Evolutionary conservation across 2,797 vertebrate genomes (phyloP).

Genomic region (Helicolenus hilgendorfi): DNA sequence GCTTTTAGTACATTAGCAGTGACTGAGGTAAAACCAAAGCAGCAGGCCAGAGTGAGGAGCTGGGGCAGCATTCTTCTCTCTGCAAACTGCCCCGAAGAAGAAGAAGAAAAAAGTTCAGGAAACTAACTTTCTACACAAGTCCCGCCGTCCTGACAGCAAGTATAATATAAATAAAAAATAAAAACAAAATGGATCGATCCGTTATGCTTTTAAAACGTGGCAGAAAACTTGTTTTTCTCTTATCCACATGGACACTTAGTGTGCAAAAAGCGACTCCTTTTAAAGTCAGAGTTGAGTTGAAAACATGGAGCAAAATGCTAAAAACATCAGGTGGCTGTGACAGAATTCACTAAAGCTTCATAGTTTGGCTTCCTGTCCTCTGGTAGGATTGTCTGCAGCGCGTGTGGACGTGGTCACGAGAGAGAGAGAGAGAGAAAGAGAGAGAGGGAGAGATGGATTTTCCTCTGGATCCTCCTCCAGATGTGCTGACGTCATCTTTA

Average conservation of each 20-base stretch:
- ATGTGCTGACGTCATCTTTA: conserved; percentile 71
- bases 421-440: conserved; percentile 26
- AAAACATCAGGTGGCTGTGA: conserved; percentile 9
- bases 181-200: conserved; percentile 2
- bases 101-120: neutral
- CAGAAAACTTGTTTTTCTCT: conserved; percentile 6
- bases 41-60: conserved; percentile 83
- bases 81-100: conserved; percentile 28
- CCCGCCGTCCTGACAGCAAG: conserved; percentile 13
- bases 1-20: conserved; percentile 80
- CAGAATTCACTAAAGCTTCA: conserved; percentile 47
- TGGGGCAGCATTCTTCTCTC: conserved; percentile 81
- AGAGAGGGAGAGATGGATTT: conserved; percentile 23
- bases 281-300: neutral
- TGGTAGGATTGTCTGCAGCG: conserved; percentile 39
- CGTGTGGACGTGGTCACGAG: conserved; percentile 79
- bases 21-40: conserved; percentile 70
- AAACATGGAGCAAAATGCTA: neutral
- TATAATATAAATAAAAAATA: no score
- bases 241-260: conserved; percentile 45
- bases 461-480: conserved; percentile 81
- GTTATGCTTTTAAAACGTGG: conserved; percentile 33
- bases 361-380: conserved; percentile 39
- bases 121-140: neutral
- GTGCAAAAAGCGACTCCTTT: conserved; percentile 1